These are phyloP conservation scores for Numida meleagris DNA, from an alignment of 2,113 vertebrate species.

Conservation along the genomic window DNA sequence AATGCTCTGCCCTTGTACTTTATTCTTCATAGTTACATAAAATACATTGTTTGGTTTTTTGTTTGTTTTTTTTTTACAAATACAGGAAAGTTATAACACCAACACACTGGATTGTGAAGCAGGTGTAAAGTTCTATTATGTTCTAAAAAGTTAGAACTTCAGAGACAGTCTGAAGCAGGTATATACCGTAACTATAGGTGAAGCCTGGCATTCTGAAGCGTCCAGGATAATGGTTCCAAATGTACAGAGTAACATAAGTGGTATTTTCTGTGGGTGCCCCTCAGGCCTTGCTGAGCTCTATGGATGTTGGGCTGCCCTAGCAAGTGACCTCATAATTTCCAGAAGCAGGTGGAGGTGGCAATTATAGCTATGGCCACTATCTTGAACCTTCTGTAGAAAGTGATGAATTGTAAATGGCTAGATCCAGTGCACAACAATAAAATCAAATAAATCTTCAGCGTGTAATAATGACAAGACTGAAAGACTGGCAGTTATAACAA, in stretches of 20 bases:
- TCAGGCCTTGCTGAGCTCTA: slow-evolving; percentile 49
- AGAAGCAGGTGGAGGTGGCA: slow-evolving; percentile 88
- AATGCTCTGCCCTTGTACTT: not conserved
- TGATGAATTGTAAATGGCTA: slow-evolving; percentile 93
- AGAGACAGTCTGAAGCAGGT: not conserved
- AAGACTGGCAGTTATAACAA: slow-evolving; percentile 94
- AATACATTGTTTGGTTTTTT: not conserved
- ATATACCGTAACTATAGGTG: not conserved
- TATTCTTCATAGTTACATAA: not conserved
- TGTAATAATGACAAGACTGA: slow-evolving; percentile 91
- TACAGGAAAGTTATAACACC: not conserved
- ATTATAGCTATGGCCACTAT: slow-evolving; percentile 85
- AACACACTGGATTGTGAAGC: not conserved
- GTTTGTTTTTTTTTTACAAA: not conserved
- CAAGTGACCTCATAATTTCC: slow-evolving; percentile 87
- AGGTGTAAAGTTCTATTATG: not conserved
- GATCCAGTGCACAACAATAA: slow-evolving; percentile 86
- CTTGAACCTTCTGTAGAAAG: slow-evolving; percentile 82
- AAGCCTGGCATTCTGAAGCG: not conserved
- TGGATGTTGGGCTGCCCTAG: slow-evolving; percentile 73
- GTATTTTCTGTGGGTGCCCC: not conserved
- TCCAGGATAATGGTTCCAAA: not conserved
- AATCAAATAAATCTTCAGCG: slow-evolving; percentile 92
- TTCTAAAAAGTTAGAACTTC: not conserved
- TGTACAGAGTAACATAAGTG: not conserved